These are phyloP conservation scores for Nixonia krombeini DNA, from an alignment of 1,140 invertebrate genomes.

Conservation along the genomic window DNA sequence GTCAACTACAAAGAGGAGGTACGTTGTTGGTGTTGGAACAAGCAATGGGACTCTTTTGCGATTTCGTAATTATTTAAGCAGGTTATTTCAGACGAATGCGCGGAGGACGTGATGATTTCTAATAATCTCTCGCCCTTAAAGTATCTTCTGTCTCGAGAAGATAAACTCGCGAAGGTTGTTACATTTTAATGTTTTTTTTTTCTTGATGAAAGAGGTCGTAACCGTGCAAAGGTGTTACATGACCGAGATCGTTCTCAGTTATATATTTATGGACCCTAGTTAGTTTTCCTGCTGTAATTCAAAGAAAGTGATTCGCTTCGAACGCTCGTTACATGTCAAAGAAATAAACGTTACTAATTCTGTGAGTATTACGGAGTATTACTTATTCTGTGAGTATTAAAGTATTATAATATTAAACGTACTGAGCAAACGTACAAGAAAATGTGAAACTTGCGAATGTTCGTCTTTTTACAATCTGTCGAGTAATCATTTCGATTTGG, in stretches of 20 bases:
- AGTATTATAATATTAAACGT: background rate
- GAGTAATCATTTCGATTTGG: too few relatives aligned
- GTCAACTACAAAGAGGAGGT: too few relatives aligned
- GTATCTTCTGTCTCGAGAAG: background rate
- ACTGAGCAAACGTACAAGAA: too few relatives aligned
- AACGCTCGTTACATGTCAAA: background rate
- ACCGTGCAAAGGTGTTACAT: background rate
- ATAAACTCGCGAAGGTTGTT: background rate
- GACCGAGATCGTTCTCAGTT: background rate
- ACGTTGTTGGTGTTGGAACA: background rate
- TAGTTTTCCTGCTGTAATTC: too few relatives aligned
- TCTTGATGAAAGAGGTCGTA: background rate
- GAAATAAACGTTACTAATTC: background rate
- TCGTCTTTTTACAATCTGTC: too few relatives aligned
- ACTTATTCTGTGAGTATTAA: background rate
- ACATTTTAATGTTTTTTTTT: background rate
- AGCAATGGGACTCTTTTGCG: background rate
- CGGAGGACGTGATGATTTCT: background rate
- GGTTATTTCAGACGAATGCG: background rate
- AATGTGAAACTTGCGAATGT: too few relatives aligned
- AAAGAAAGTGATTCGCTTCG: too few relatives aligned
- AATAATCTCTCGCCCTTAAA: background rate
- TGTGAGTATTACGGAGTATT: background rate
- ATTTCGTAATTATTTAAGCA: background rate
- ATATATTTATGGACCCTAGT: too few relatives aligned